phyloP scores from a whole-genome alignment of 1,140 invertebrate genomes.

The Caenorhabditis latens region DNA sequence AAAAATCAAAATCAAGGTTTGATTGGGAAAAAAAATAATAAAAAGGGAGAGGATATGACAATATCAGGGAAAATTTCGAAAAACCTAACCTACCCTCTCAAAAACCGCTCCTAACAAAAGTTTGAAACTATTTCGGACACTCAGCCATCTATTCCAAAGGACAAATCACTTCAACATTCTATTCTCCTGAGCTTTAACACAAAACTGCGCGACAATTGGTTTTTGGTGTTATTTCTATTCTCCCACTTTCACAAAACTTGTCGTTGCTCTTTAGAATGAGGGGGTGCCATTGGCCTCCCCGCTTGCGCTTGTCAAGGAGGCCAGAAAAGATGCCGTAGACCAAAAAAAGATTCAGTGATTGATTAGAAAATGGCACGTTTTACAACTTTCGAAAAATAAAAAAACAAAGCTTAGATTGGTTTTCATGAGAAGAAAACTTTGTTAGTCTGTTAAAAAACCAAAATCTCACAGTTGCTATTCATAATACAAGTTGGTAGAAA shows the following conservation, averaged over 20 bases:
- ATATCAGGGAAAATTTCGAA: not conserved
- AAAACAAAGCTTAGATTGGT: not conserved
- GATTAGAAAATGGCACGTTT: constrained; percentile 37
- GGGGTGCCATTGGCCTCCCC: not conserved
- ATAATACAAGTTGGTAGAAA: no score
- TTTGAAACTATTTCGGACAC: constrained; percentile 7
- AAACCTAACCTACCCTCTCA: not conserved
- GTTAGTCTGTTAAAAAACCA: no score
- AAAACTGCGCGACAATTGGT: constrained; percentile 33
- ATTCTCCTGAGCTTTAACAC: constrained; percentile 44
- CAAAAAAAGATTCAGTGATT: constrained; percentile 6
- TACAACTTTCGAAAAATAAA: not conserved
- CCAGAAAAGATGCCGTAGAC: not conserved
- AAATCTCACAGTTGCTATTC: no score
- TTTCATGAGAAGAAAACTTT: no score
- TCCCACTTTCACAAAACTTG: not conserved
- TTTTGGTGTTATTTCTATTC: constrained; percentile 33
- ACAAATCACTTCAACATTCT: constrained; percentile 38
- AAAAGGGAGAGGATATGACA: not conserved
- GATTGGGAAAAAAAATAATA: no score
- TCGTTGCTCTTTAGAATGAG: constrained; percentile 4
- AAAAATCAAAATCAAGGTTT: no score
- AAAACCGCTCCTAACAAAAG: not conserved
- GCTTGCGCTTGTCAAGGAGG: not conserved
- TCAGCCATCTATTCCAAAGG: constrained; percentile 12